Conservation (phyloP, 2,797 vertebrate genomes). For the Notolepis coatsorum region DNA sequence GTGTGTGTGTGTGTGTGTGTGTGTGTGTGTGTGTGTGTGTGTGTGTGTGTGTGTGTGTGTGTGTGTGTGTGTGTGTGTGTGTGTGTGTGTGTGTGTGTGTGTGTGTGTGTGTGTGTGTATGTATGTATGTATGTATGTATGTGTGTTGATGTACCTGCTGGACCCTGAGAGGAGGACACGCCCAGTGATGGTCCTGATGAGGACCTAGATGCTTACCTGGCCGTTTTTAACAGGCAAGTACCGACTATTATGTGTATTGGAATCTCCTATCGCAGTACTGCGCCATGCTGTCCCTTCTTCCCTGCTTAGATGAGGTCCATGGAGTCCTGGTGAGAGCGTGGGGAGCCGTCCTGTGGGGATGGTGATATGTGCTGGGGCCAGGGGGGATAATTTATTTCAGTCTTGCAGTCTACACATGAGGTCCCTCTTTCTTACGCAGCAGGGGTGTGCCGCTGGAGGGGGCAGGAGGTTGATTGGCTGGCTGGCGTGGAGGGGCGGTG, state of each 20-base stretch:
- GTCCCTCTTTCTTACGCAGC: too few relatives aligned
- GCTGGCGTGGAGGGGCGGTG: too few relatives aligned
- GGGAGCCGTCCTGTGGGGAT: too few relatives aligned
- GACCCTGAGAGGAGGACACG: not conserved
- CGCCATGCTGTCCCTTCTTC: not conserved
- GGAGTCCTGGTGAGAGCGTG: too few relatives aligned
- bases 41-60: not conserved
- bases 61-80: slow-evolving; percentile 10
- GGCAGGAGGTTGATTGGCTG: too few relatives aligned
- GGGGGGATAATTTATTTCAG: too few relatives aligned
- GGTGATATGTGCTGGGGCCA: too few relatives aligned
- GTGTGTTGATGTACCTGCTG: not conserved
- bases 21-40: not conserved
- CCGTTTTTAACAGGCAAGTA: slow-evolving; percentile 43
- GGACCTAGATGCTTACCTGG: slow-evolving; percentile 35
- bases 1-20: not conserved
- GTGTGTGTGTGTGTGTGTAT: slow-evolving; percentile 17
- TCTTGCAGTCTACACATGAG: too few relatives aligned
- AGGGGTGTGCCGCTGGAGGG: too few relatives aligned
- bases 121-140: not conserved
- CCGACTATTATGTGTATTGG: not conserved
- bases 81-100: slow-evolving; percentile 22
- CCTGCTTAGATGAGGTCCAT: too few relatives aligned
- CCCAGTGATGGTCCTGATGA: slow-evolving; percentile 51
- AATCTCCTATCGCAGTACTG: not conserved